Evolutionary conservation across 2,888 invertebrate species (phyloP), one percentile per base, ranked within the genome.

Genomic region (Cosmorhoe ocellata): DNA sequence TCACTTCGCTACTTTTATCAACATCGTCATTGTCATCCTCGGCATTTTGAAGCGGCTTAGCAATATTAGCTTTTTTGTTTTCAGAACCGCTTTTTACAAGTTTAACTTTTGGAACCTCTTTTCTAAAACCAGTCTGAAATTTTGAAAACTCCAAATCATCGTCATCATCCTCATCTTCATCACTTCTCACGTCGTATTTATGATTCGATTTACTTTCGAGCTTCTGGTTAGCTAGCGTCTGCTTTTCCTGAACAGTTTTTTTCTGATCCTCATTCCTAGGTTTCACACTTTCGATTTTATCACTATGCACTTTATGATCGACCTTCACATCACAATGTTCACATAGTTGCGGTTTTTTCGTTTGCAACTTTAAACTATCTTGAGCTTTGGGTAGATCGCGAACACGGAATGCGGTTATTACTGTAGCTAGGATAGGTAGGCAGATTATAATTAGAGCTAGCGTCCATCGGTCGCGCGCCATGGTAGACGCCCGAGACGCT

Each of bases 321-420:
- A 77, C 74, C 71, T 81, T 81, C 69, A 79, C 81, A 71, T 84
- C 85, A 85, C 88, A 88, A 63, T 79, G 68, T 51, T 84, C 85
- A 82, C 87, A 88, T 69, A 76, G 81, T 63, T 74, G 62, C 50
- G 63, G 76, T 64, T 74, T 80, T 69, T 76, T 80, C 38, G 74
- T 66, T 63, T 56, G 68, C 75, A 59, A 81, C 79, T 58, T 74
- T 59, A 51, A 68, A 54, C 43, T 56, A 47, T 62, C 62, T 56
- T 58, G 64, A 59, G 62, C 66, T 77, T 81, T 87, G 53, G 85
- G 84, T 69, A 84, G 72, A 72, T 89, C 87, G 61, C 90, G 89
- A 61, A 91, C 76, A 66, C 91, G 90, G 81, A 91, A 91, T 80
- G 90, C 90, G 75, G 84, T 87, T 80, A 88, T 86, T 80, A 89